Evolutionary conservation across 2,888 invertebrate genomes (phyloP).

Genomic region (Auanema sp.): DNA sequence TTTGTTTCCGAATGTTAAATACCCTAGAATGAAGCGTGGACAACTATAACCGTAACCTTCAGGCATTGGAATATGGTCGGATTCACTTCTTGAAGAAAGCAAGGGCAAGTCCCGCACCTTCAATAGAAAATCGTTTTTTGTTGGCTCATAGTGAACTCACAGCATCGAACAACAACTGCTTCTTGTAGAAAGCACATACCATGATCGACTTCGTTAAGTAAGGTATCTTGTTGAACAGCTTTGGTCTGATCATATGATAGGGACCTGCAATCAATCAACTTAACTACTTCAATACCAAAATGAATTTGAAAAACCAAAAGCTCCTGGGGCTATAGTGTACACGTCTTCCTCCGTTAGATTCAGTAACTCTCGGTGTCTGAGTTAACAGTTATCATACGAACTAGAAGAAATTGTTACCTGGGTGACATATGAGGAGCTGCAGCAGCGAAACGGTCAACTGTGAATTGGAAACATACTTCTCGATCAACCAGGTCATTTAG

Average conservation of each 20-base stretch:
- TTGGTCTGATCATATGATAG: no score
- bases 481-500: conserved; percentile 9
- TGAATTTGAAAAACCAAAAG: background rate
- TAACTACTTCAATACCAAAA: background rate
- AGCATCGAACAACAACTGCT: conserved; percentile 2
- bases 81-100: background rate
- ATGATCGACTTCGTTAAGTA: no score
- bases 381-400: background rate
- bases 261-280: no score
- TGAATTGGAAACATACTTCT: conserved; percentile 1
- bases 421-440: conserved; percentile 5
- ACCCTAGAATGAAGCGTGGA: conserved; percentile 12
- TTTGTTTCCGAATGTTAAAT: conserved; percentile 14
- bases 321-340: conserved; percentile 11
- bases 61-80: conserved; percentile 5
- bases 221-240: no score
- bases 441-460: conserved; percentile 8
- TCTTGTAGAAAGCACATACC: conserved; percentile 16
- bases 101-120: background rate
- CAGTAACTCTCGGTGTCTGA: conserved; percentile 8
- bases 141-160: background rate
- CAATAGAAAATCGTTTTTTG: background rate
- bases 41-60: conserved; percentile 12
- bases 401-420: background rate
- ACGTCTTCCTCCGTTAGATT: conserved; percentile 14